A percentile compares a stretch with the other conserved stretches of the same genome.
phyloP scores from a whole-genome alignment of 2,888 invertebrate genomes.

The Caenorhabditis parvicauda region DNA sequence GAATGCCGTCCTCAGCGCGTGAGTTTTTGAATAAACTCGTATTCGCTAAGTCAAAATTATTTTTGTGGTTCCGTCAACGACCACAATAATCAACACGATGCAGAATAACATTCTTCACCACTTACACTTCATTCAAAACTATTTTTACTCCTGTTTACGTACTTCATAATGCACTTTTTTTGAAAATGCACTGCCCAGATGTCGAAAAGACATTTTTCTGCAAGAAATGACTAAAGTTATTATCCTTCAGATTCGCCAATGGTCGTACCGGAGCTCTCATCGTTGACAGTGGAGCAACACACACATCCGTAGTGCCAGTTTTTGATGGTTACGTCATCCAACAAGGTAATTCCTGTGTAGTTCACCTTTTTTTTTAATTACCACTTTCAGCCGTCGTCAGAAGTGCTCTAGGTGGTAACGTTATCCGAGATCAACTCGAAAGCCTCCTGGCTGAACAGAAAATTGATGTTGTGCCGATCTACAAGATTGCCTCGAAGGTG shows the following conservation, averaged over 20 bases:
- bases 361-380: background rate
- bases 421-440: constrained; percentile 75
- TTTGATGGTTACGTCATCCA: constrained; percentile 87
- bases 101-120: no score
- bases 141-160: no score
- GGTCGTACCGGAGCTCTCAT: constrained; percentile 83
- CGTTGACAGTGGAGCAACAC: constrained; percentile 93
- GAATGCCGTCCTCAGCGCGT: constrained; percentile 91
- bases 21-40: no score
- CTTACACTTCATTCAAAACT: no score
- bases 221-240: no score
- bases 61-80: no score
- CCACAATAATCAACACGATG: no score
- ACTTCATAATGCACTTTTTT: no score
- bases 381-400: constrained; percentile 78
- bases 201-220: no score
- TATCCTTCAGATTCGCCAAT: constrained; percentile 82
- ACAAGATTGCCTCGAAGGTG: constrained; percentile 74
- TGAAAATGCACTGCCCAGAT: no score
- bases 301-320: constrained; percentile 95
- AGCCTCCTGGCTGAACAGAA: constrained; percentile 46
- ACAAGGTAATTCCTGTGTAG: constrained; percentile 28
- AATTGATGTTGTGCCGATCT: constrained; percentile 75
- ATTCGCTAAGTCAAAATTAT: no score
- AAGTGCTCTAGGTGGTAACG: constrained; percentile 93